phyloP scores from a whole-genome alignment of 2,888 invertebrate genomes.

The Drosophila diplacantha region DNA sequence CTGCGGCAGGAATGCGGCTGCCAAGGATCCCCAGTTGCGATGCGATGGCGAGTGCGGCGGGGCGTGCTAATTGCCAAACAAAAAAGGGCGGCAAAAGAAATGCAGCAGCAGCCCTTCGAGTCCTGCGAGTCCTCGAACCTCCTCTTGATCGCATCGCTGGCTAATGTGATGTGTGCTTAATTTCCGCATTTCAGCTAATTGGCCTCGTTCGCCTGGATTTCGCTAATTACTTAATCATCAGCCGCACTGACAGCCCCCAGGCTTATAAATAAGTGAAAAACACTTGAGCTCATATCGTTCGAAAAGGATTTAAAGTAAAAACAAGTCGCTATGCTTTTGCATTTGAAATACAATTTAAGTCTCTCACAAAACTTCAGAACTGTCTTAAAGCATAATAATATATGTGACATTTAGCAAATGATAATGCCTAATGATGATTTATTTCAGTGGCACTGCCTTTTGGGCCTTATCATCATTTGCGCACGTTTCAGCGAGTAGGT shows the following conservation, averaged over 20 bases:
- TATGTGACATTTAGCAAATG: background rate
- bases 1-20: conserved; percentile 46
- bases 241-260: conserved; percentile 9
- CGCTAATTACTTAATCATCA: conserved; percentile 47
- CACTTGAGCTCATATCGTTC: background rate
- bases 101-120: conserved; percentile 22
- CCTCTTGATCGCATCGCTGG: conserved; percentile 43
- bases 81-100: conserved; percentile 37
- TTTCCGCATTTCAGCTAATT: conserved; percentile 44
- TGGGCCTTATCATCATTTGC: conserved; percentile 43
- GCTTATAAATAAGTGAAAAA: conserved; percentile 12
- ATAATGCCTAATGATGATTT: background rate
- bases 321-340: background rate
- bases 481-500: conserved; percentile 34
- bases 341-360: background rate
- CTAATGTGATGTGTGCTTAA: conserved; percentile 42
- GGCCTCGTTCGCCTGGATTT: conserved; percentile 36
- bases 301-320: background rate
- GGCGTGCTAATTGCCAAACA: conserved; percentile 61
- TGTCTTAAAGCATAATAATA: background rate
- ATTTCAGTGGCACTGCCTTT: conserved; percentile 15
- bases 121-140: conserved; percentile 13
- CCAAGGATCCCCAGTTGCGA: conserved; percentile 28
- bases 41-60: conserved; percentile 44
- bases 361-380: background rate